phyloP scores from a whole-genome alignment of 1,140 invertebrate species.

The Hermetia illucens region DNA sequence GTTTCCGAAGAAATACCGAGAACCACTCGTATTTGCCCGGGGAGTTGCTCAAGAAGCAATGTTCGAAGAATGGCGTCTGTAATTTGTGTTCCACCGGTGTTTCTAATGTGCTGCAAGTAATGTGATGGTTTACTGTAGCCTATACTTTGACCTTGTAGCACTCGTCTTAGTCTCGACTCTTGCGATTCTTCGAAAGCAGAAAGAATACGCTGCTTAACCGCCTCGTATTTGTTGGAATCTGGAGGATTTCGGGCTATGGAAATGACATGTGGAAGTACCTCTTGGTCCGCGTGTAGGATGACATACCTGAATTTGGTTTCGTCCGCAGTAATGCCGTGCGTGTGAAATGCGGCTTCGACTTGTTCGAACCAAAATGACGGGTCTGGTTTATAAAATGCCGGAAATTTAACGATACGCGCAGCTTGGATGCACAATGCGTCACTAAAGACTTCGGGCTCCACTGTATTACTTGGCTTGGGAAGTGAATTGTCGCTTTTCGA shows the following conservation, averaged over 20 bases:
- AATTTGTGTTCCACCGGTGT: no score
- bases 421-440: no score
- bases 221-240: slow-evolving; percentile 1
- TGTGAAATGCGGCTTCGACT: slow-evolving; percentile 5
- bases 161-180: slow-evolving; percentile 1
- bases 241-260: slow-evolving; percentile 5
- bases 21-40: no score
- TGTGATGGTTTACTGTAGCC: slow-evolving; percentile 4
- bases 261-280: slow-evolving; percentile 4
- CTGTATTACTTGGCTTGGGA: no score
- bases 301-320: slow-evolving; percentile 6
- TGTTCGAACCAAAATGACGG: slow-evolving; percentile 8
- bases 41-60: no score
- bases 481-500: no score
- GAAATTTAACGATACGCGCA: slow-evolving; percentile 1
- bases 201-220: slow-evolving; percentile 1
- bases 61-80: no score
- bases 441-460: no score
- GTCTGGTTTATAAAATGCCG: slow-evolving; percentile 3
- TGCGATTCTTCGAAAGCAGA: slow-evolving; percentile 5
- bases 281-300: slow-evolving; percentile 3
- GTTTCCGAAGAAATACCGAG: no score
- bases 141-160: slow-evolving; percentile 5
- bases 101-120: no score
- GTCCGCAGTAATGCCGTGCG: slow-evolving; percentile 2